Base-by-base conservation (phyloP, 1,140 invertebrate genomes). In the Ceratoteleas bidentatus region DNA sequence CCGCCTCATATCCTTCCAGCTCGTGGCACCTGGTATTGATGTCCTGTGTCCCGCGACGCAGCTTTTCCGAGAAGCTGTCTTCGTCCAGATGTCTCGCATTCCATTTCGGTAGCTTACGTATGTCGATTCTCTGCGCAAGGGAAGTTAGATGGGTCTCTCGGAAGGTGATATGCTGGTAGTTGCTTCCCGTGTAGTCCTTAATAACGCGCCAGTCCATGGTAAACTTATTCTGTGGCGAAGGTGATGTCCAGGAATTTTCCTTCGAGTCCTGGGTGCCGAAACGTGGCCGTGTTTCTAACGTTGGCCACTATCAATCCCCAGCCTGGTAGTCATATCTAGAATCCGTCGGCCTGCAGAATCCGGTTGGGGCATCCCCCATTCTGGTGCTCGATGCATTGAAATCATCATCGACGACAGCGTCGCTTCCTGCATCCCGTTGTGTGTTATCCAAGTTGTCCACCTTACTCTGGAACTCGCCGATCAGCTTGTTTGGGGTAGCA, bases 231-330 rank as follows among this genome's bases (percentile, higher is more conserved):
- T 0, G 62, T 82, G 0, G 69, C 47, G 0, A 83, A 53, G 10
- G 75, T 38, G 0, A 83, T 56, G 32, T 83, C 75, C 3, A 52
- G 40, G 11, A 80, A 76, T 1, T 65, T 75, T 13, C 40, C 66
- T 10, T n/a, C 11, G 16, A 62, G 45, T n/a, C 77, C 62, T 8
- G 50, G 61, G 24, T 69, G 36, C 14, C 73, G 15, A 15, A 76
- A 84, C 0, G 79, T 84, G 2, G 83, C 40, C 6, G 53, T 52
- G 11, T 34, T 34, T 11, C 72, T 66, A 8, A 3, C 57, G 50
- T 84, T 85, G 0, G 79, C 10, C 0, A 85, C 56, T n/a, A 40
- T 11, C n/a, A 85, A 64, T 0, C n/a, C 50, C 78, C 8, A 49
- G n/a, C 15, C 81, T 54, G 11, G 70, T 58, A 0, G 75, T 64